Base-by-base conservation (phyloP, 2,113 vertebrate species). In the Heterotis niloticus region DNA sequence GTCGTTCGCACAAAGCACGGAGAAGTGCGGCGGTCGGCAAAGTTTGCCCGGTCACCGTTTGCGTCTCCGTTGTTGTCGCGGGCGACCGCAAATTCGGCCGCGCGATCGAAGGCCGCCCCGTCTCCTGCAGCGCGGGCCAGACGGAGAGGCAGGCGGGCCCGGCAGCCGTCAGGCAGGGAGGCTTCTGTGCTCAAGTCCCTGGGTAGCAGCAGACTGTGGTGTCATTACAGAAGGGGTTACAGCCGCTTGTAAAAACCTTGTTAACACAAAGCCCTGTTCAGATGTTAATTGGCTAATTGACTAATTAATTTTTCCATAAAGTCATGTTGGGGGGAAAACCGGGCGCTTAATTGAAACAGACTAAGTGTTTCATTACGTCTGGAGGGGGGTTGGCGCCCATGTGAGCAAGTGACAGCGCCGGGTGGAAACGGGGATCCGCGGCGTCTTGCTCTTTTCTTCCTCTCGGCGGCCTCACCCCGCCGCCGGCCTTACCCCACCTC, bases 221-320 rank as follows among this genome's bases (percentile, higher is more conserved):
- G 87, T 91, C 89, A 90, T 92, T 91, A 91, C 92, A 82, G 87
- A 89, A n/a, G 85, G 90, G 92, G 90, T 91, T 91, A 90, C 89
- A 84, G 82, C 91, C 84, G 91, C 92, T 91, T 93, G 92, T 93
- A 92, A 92, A 93, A 93, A 89, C 87, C 91, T 93, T 89, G 92
- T 94, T 94, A 94, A 93, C 91, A 94, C 92, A 93, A 91, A 93
- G 92, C 90, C 90, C 91, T 89, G 91, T 90, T 90, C 92, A 92
- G 88, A 92, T 93, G 92, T 92, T 94, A 93, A 94, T 94, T 94
- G 92, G 89, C 90, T 93, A 93, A 94, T 93, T 93, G 91, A 91
- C 92, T 93, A 92, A 93, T 94, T 94, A 90, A 88, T 93, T 93
- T 93, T 91, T 90, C 89, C 90, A 91, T 92, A 90, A 93, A 92